These are phyloP conservation scores for Apotomis betuletana DNA, from an alignment of 2,888 invertebrate genomes.

Conservation along the genomic window DNA sequence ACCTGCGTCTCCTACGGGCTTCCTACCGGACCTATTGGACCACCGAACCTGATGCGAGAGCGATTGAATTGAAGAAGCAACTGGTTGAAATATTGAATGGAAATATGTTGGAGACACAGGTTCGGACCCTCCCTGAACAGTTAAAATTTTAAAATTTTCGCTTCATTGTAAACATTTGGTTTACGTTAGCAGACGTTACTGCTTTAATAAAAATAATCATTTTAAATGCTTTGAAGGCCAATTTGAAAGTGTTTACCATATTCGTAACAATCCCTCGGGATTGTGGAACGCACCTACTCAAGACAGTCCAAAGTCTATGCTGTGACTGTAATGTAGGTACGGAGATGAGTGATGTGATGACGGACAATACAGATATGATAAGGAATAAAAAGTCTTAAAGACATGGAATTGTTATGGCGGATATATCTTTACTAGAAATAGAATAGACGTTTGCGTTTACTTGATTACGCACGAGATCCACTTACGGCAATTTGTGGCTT, in stretches of 20 bases:
- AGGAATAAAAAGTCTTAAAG: constrained; percentile 8
- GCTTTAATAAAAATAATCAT: too few relatives aligned
- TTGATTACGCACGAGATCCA: constrained; percentile 18
- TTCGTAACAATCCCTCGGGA: neutral
- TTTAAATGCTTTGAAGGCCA: neutral
- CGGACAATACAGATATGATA: constrained; percentile 1
- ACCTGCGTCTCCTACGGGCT: too few relatives aligned
- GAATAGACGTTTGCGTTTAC: constrained; percentile 19
- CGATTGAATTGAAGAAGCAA: too few relatives aligned
- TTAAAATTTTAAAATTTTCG: too few relatives aligned
- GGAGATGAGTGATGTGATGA: constrained; percentile 25
- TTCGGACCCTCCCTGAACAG: too few relatives aligned
- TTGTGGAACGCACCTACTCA: neutral
- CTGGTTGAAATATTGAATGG: too few relatives aligned
- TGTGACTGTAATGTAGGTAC: neutral
- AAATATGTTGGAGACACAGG: too few relatives aligned
- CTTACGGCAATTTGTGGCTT: constrained; percentile 26
- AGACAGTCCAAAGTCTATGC: constrained; percentile 15
- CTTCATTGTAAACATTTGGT: too few relatives aligned
- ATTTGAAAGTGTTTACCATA: neutral
- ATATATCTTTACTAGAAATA: neutral
- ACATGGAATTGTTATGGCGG: neutral
- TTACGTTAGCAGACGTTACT: too few relatives aligned
- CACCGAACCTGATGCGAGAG: too few relatives aligned
- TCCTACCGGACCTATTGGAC: too few relatives aligned